phyloP scores from a whole-genome alignment of 2,888 invertebrate species.

The Drosophila quinaria region DNA sequence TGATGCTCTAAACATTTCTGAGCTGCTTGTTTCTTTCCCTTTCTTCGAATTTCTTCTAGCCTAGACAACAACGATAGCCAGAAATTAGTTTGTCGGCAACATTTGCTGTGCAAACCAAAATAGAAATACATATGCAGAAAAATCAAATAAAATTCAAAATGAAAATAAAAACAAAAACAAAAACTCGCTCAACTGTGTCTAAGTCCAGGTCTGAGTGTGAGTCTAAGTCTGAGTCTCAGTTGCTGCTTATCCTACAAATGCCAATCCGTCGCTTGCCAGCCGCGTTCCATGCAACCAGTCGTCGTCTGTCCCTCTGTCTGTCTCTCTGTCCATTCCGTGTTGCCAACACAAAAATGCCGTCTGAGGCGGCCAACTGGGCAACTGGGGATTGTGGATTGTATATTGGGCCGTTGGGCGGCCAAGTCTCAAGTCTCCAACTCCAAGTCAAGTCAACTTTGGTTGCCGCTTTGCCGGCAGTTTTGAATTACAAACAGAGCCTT shows the following conservation, averaged over 20 bases:
- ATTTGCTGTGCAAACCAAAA: constrained; percentile 6
- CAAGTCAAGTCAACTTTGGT: constrained; percentile 8
- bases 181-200: constrained; percentile 37
- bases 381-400: constrained; percentile 27
- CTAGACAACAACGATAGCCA: constrained; percentile 13
- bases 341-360: constrained; percentile 49
- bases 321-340: constrained; percentile 27
- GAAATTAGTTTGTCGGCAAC: constrained; percentile 48
- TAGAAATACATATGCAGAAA: neutral
- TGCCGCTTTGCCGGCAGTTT: constrained; percentile 61
- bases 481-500: constrained; percentile 79
- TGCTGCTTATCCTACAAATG: constrained; percentile 75
- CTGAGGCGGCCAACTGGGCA: constrained; percentile 59
- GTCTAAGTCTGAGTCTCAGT: no score
- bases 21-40: no score
- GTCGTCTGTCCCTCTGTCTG: constrained; percentile 30
- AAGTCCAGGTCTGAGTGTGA: neutral
- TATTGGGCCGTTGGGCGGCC: constrained; percentile 19
- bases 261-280: constrained; percentile 50
- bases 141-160: neutral
- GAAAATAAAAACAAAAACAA: neutral
- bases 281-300: constrained; percentile 69
- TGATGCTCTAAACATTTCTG: no score
- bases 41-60: no score
- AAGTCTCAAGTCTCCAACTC: no score